These are phyloP conservation scores for Larimichthys crocea DNA, from an alignment of 2,113 vertebrate genomes.

Conservation along the genomic window DNA sequence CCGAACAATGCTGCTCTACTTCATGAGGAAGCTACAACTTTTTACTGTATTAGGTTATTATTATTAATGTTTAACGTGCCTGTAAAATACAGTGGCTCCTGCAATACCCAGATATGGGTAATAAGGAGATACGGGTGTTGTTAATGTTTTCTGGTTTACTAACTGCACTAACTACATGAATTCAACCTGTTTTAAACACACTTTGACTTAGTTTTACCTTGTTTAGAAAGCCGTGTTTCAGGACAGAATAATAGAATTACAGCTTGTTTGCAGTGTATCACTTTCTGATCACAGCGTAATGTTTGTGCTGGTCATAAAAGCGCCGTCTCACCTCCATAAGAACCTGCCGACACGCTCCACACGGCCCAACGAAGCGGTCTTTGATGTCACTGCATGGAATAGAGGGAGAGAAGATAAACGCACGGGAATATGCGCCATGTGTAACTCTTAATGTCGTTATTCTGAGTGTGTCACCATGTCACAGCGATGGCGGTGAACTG, in stretches of 20 bases:
- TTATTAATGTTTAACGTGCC: constrained; percentile 14
- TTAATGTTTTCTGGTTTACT: not conserved
- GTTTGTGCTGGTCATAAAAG: not conserved
- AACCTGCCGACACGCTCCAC: constrained; percentile 94
- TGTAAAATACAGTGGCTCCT: constrained; percentile 8
- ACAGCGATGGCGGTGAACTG: constrained; percentile 92
- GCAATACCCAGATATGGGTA: not conserved
- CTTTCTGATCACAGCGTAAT: not conserved
- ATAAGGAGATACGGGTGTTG: too few relatives aligned
- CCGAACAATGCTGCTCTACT: not conserved
- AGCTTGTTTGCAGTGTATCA: not conserved
- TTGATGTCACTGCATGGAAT: constrained; percentile 82
- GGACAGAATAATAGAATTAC: too few relatives aligned
- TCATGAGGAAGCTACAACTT: not conserved
- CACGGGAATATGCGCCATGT: not conserved
- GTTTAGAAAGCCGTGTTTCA: too few relatives aligned
- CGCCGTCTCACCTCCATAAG: constrained; percentile 90
- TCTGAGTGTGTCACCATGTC: constrained; percentile 82
- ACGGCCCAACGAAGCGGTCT: constrained; percentile 88
- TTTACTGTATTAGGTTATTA: not conserved
- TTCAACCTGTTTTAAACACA: not conserved
- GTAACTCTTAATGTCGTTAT: not conserved
- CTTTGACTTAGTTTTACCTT: not conserved
- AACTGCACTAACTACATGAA: not conserved
- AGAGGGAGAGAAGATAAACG: not conserved